These are phyloP conservation scores for Pyrochroa serraticornis DNA, from an alignment of 2,888 invertebrate species.

Conservation along the genomic window DNA sequence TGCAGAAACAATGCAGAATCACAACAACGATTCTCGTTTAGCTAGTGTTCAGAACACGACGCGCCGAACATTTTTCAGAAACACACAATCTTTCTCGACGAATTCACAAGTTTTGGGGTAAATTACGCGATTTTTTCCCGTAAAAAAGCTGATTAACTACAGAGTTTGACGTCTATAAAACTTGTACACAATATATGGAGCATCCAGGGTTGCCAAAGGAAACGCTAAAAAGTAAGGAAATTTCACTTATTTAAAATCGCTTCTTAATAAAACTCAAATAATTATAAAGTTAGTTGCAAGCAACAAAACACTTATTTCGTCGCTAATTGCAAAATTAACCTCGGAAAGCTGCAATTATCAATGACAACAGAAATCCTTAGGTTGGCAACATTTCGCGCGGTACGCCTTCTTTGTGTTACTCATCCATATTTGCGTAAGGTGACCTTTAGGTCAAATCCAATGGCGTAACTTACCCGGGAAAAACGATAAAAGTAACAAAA, in stretches of 20 bases:
- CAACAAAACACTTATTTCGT: no score
- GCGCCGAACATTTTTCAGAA: conserved; percentile 45
- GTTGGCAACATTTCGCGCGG: conserved; percentile 15
- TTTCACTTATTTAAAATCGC: neutral
- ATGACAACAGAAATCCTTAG: neutral
- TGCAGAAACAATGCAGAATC: conserved; percentile 33
- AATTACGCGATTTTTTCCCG: neutral
- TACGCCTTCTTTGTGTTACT: conserved; percentile 16
- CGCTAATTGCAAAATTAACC: neutral
- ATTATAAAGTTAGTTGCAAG: no score
- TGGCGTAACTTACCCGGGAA: no score
- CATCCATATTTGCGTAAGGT: conserved; percentile 5
- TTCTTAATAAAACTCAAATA: no score
- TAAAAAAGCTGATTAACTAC: neutral
- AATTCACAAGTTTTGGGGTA: neutral
- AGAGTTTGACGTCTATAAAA: conserved; percentile 3
- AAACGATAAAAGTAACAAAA: no score
- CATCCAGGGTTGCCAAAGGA: conserved; percentile 11
- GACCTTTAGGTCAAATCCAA: conserved; percentile 18
- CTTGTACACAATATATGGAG: conserved; percentile 21
- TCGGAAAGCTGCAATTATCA: neutral
- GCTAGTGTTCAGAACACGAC: conserved; percentile 52
- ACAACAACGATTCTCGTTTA: conserved; percentile 32
- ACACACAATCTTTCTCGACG: neutral
- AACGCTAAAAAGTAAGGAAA: conserved; percentile 6